Evolutionary conservation across 2,797 vertebrate species (phyloP).

Genomic region (Apodemus agrarius): DNA sequence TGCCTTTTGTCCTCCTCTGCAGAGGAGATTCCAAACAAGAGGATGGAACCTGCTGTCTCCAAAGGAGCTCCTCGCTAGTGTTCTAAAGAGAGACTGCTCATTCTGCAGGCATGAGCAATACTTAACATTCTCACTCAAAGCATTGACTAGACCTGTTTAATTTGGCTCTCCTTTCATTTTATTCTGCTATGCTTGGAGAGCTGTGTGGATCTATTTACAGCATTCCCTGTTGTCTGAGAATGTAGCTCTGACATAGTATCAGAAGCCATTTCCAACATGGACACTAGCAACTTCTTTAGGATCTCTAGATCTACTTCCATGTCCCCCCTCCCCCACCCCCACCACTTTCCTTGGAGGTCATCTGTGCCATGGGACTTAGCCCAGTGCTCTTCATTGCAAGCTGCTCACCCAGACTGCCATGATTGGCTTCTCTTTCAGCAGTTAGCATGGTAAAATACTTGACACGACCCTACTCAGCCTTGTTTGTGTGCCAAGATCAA

Average conservation of each 20-base stretch:
- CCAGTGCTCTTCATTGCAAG: slow-evolving; percentile 72
- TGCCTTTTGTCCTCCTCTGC: neutral
- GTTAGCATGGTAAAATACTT: slow-evolving; percentile 84
- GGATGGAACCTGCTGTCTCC: slow-evolving; percentile 16
- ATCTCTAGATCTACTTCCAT: slow-evolving; percentile 55
- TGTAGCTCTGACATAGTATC: slow-evolving; percentile 71
- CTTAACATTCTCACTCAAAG: slow-evolving; percentile 71
- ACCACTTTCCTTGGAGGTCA: slow-evolving; percentile 69
- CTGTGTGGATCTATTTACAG: slow-evolving; percentile 71
- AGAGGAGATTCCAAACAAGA: neutral
- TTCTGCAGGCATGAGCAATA: slow-evolving; percentile 70
- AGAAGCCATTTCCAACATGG: slow-evolving; percentile 64
- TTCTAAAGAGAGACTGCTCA: slow-evolving; percentile 67
- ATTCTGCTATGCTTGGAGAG: slow-evolving; percentile 78
- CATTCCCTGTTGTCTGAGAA: slow-evolving; percentile 68
- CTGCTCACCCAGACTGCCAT: slow-evolving; percentile 69
- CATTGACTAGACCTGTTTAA: slow-evolving; percentile 64
- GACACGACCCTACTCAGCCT: slow-evolving; percentile 80
- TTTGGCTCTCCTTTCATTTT: slow-evolving; percentile 65
- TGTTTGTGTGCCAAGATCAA: slow-evolving; percentile 86
- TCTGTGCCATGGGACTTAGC: slow-evolving; percentile 52
- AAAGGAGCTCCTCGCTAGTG: slow-evolving; percentile 39
- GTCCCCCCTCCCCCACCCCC: neutral
- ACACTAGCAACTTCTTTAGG: slow-evolving; percentile 45
- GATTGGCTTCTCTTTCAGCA: slow-evolving; percentile 80